Percentiles rank a stretch among this genome's conserved stretches.
Evolutionary conservation across 2,113 vertebrate genomes (phyloP).

Genomic region (Gymnocephalus cernua): DNA sequence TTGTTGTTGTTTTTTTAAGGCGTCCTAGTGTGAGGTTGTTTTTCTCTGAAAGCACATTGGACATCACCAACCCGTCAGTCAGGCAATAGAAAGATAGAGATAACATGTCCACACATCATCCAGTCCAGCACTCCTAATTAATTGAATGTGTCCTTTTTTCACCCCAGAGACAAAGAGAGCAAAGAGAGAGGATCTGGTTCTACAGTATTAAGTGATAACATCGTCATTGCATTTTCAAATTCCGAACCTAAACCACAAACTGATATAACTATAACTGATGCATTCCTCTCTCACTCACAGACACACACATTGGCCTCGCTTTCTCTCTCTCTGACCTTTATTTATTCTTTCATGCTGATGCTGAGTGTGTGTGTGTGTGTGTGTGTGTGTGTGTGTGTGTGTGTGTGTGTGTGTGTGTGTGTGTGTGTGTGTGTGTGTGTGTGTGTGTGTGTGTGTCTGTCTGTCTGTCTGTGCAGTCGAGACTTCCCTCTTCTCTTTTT

Average conservation of each 20-base stretch:
- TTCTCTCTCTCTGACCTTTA: conserved; percentile 68
- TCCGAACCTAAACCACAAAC: conserved; percentile 52
- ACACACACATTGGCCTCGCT: conserved; percentile 45
- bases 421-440: conserved; percentile 5
- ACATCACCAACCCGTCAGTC: conserved; percentile 46
- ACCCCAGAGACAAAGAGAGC: conserved; percentile 16
- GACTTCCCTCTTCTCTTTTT: conserved; percentile 35
- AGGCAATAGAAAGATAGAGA: conserved; percentile 8
- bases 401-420: conserved; percentile 10
- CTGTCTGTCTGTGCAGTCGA: conserved; percentile 25
- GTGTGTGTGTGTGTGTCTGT: not conserved
- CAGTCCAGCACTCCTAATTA: conserved; percentile 14
- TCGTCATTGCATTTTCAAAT: conserved; percentile 39
- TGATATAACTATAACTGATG: conserved; percentile 60
- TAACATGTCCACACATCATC: not conserved
- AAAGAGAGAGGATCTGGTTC: conserved; percentile 17
- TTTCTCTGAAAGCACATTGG: conserved; percentile 66
- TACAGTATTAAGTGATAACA: conserved; percentile 22
- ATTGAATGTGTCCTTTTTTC: conserved; percentile 7
- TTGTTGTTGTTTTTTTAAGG: conserved; percentile 39
- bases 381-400: not conserved
- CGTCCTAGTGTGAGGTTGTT: conserved; percentile 38
- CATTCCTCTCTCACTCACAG: conserved; percentile 26
- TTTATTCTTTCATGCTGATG: conserved; percentile 60
- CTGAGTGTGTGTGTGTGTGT: not conserved